Conservation (phyloP, 2,113 vertebrate species). For the Oncorhynchus tshawytscha region DNA sequence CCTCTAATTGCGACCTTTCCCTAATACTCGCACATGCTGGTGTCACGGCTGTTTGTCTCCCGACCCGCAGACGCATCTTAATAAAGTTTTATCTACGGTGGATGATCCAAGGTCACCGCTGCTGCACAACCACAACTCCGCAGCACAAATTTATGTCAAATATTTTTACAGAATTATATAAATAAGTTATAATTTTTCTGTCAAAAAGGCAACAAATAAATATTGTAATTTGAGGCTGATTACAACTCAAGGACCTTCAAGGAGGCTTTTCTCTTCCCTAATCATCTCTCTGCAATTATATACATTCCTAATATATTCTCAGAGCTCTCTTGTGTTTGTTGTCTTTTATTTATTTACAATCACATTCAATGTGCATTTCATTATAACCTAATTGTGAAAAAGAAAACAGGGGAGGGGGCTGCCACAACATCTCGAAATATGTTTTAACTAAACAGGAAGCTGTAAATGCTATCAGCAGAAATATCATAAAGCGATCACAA, state of each 20-base stretch:
- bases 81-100: conserved; percentile 65
- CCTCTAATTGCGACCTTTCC: conserved; percentile 70
- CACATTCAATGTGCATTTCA: conserved; percentile 65
- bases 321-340: conserved; percentile 46
- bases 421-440: conserved; percentile 21
- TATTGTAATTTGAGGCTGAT: conserved; percentile 67
- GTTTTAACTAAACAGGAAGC: conserved; percentile 38
- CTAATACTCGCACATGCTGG: conserved; percentile 46
- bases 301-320: conserved; percentile 65
- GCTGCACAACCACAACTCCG: conserved; percentile 31
- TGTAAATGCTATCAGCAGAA: conserved; percentile 11
- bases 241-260: conserved; percentile 72
- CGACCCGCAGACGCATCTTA: conserved; percentile 53
- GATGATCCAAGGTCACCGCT: conserved; percentile 63
- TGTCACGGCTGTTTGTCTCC: conserved; percentile 59
- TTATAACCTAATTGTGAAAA: conserved; percentile 56
- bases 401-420: not conserved
- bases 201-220: conserved; percentile 56
- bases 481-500: not conserved
- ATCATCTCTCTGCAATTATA: conserved; percentile 65
- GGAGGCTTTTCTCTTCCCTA: conserved; percentile 55
- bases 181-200: conserved; percentile 53
- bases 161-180: conserved; percentile 70
- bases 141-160: conserved; percentile 40
- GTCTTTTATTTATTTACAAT: conserved; percentile 58